Percentiles rank a stretch among this genome's conserved stretches.
Evolutionary conservation across 2,113 vertebrate genomes (phyloP).

Genomic region (Poeciliopsis prolifica): DNA sequence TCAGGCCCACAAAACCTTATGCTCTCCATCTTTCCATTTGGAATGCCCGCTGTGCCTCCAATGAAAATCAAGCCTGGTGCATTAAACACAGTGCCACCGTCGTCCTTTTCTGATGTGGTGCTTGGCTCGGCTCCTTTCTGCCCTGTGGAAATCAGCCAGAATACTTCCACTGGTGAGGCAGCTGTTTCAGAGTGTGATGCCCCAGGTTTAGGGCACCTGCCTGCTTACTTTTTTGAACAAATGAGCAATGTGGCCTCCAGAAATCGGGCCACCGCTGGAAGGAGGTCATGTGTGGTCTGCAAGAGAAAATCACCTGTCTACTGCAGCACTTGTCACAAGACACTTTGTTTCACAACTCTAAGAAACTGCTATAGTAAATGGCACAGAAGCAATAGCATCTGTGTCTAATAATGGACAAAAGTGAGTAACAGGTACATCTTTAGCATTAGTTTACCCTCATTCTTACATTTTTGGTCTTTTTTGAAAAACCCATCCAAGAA

Average conservation of each 20-base stretch:
- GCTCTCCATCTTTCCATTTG: slow-evolving; percentile 6
- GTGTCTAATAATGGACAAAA: slow-evolving; percentile 4
- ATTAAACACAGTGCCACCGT: not conserved
- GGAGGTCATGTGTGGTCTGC: slow-evolving; percentile 59
- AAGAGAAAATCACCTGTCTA: slow-evolving; percentile 61
- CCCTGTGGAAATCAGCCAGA: not conserved
- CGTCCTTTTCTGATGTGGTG: not conserved
- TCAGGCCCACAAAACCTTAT: slow-evolving; percentile 40
- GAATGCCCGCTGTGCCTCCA: not conserved
- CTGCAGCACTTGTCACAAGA: slow-evolving; percentile 64
- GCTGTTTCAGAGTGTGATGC: not conserved
- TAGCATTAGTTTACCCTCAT: not conserved
- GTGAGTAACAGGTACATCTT: not conserved
- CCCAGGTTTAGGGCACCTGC: slow-evolving; percentile 53
- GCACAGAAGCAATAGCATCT: slow-evolving; percentile 51
- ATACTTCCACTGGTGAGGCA: not conserved
- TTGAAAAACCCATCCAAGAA: not conserved
- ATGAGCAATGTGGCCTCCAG: slow-evolving; percentile 56
- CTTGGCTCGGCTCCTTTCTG: not conserved
- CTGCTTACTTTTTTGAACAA: slow-evolving; percentile 55
- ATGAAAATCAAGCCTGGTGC: not conserved
- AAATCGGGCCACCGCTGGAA: slow-evolving; percentile 44
- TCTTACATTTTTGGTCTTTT: too few species aligned
- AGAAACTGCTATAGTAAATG: slow-evolving; percentile 65
- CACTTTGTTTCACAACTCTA: slow-evolving; percentile 56